A percentile compares a stretch with the other conserved stretches of the same genome.
Evolutionary conservation across 2,797 vertebrate species (phyloP).

Genomic region (Sebastes steindachneri): DNA sequence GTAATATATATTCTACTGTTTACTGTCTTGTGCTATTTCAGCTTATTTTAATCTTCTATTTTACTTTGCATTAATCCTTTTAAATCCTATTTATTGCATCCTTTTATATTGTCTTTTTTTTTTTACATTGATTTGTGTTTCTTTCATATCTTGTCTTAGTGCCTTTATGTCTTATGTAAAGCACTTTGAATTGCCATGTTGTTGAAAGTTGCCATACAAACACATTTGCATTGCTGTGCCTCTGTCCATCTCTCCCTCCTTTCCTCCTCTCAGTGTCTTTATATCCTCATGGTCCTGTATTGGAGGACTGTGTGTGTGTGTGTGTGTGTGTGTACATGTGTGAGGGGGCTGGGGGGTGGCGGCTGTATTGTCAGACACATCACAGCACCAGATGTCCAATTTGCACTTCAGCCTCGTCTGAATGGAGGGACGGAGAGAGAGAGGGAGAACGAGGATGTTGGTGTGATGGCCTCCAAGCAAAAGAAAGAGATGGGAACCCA

Average conservation of each 20-base stretch:
- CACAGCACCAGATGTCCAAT: conserved; percentile 88
- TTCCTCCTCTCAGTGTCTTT: conserved; percentile 34
- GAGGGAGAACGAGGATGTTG: conserved; percentile 57
- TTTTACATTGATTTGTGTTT: neutral
- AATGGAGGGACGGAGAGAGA: conserved; percentile 77
- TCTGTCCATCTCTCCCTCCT: conserved; percentile 26
- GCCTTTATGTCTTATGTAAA: neutral
- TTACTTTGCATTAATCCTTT: neutral
- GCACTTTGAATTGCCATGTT: neutral
- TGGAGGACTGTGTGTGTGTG: conserved; percentile 22
- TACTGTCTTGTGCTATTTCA: neutral
- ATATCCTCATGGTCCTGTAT: conserved; percentile 37
- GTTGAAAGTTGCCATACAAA: neutral
- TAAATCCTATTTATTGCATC: neutral
- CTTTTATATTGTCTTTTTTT: neutral
- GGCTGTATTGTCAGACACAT: conserved; percentile 79
- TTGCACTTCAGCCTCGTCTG: conserved; percentile 86
- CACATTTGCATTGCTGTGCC: neutral
- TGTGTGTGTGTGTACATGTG: conserved; percentile 32
- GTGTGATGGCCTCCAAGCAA: conserved; percentile 69
- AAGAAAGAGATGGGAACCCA: conserved; percentile 47
- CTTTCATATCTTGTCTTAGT: neutral
- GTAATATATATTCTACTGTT: neutral
- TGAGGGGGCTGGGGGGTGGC: conserved; percentile 44
- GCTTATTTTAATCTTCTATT: neutral